Evolutionary conservation across 2,888 invertebrate species (phyloP).

Genomic region (Pteria penguin): DNA sequence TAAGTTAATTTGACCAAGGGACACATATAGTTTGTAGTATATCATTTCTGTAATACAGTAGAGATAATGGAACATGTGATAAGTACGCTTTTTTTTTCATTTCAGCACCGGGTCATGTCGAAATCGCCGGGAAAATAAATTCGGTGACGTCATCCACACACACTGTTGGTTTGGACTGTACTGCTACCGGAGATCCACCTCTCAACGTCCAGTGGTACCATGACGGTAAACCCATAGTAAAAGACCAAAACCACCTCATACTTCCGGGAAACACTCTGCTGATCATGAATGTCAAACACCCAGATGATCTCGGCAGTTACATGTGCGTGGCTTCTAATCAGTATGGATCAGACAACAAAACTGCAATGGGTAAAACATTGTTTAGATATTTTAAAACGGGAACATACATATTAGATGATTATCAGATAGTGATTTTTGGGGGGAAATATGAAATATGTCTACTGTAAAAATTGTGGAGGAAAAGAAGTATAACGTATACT

Average conservation of each 20-base stretch:
- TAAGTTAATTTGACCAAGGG: too few relatives aligned
- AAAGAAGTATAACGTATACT: too few relatives aligned
- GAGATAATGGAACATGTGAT: too few relatives aligned
- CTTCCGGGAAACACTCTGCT: constrained; percentile 56
- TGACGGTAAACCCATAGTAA: constrained; percentile 43
- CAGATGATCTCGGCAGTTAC: constrained; percentile 49
- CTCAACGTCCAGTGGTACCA: constrained; percentile 52
- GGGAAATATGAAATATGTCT: too few relatives aligned
- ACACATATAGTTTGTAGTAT: too few relatives aligned
- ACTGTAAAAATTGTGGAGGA: too few relatives aligned
- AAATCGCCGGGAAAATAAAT: constrained; percentile 12
- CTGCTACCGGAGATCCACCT: constrained; percentile 48
- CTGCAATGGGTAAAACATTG: constrained; percentile 42
- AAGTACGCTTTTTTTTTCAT: too few relatives aligned
- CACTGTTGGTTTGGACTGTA: constrained; percentile 51
- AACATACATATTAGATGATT: too few relatives aligned
- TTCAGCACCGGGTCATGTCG: constrained; percentile 18
- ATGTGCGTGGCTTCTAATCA: constrained; percentile 50
- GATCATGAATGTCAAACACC: constrained; percentile 39
- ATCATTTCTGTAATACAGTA: too few relatives aligned
- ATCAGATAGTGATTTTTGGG: too few relatives aligned
- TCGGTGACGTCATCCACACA: constrained; percentile 36
- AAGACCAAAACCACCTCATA: constrained; percentile 29
- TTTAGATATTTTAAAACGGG: neutral
- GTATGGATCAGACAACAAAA: constrained; percentile 41